Evolutionary conservation across 2,797 vertebrate genomes (phyloP).

Genomic region (Dendrocincla tyrannina): DNA sequence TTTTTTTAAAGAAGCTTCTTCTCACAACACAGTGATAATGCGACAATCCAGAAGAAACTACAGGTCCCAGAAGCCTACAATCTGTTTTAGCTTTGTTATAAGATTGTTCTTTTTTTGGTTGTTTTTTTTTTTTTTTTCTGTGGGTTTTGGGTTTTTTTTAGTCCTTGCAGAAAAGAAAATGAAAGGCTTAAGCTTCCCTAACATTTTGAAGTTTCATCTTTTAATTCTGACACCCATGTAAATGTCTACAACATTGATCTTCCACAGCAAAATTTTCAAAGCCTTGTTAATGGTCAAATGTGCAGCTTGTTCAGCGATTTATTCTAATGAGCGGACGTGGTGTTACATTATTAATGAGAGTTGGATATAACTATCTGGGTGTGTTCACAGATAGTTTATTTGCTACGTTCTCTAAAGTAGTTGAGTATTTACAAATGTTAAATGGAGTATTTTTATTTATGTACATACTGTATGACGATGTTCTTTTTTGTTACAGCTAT

Average conservation of each 20-base stretch:
- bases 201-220: constrained; percentile 77
- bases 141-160: neutral
- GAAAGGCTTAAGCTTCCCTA: constrained; percentile 73
- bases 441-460: constrained; percentile 98
- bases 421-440: constrained; percentile 94
- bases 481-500: constrained; percentile 99
- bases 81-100: constrained; percentile 38
- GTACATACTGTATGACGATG: constrained; percentile 91
- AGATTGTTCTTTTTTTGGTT: neutral
- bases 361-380: constrained; percentile 81
- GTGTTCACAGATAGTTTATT: constrained; percentile 85
- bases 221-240: constrained; percentile 79
- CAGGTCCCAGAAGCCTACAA: constrained; percentile 59
- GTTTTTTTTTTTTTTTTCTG: neutral
- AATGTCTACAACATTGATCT: constrained; percentile 79
- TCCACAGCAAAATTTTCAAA: constrained; percentile 84
- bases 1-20: constrained; percentile 70
- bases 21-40: constrained; percentile 51
- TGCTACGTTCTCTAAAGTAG: constrained; percentile 91
- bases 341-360: constrained; percentile 87
- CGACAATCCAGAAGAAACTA: constrained; percentile 76
- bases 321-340: constrained; percentile 85
- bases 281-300: constrained; percentile 85
- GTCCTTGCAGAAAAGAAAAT: constrained; percentile 62
- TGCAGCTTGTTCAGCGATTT: constrained; percentile 87